Conservation (phyloP, 2,113 vertebrate genomes). For the Tragelaphus strepsiceros region DNA sequence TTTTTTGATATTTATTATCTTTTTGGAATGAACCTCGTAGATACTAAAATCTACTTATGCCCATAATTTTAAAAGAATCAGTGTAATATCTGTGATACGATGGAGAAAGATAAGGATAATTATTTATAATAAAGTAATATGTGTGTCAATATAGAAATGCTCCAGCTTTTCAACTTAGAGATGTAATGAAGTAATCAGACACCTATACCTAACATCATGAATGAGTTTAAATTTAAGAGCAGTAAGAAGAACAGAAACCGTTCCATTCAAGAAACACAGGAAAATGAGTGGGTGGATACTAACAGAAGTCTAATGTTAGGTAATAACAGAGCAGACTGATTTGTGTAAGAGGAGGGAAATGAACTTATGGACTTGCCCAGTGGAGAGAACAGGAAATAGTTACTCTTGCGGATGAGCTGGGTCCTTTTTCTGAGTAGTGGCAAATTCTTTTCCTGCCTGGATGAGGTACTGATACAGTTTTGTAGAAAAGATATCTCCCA, state of each 20-base stretch:
- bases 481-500: background rate
- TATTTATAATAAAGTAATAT: background rate
- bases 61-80: background rate
- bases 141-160: background rate
- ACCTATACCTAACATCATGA: background rate
- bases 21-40: background rate
- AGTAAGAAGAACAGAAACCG: background rate
- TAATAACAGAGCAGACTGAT: background rate
- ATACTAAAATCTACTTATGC: background rate
- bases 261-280: background rate
- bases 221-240: background rate
- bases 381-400: background rate
- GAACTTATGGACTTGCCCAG: background rate
- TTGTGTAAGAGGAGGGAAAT: background rate
- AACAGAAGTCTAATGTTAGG: background rate
- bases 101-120: background rate
- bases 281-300: background rate
- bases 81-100: background rate
- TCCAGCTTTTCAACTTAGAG: background rate
- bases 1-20: background rate
- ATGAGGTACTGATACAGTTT: background rate
- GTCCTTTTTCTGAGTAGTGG: background rate
- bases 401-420: background rate
- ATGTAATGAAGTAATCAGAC: background rate
- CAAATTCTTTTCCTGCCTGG: background rate